Percentiles rank a stretch among this genome's conserved stretches.
These are phyloP conservation scores for Platalea minor DNA, from an alignment of 2,797 vertebrate species.

Conservation along the genomic window DNA sequence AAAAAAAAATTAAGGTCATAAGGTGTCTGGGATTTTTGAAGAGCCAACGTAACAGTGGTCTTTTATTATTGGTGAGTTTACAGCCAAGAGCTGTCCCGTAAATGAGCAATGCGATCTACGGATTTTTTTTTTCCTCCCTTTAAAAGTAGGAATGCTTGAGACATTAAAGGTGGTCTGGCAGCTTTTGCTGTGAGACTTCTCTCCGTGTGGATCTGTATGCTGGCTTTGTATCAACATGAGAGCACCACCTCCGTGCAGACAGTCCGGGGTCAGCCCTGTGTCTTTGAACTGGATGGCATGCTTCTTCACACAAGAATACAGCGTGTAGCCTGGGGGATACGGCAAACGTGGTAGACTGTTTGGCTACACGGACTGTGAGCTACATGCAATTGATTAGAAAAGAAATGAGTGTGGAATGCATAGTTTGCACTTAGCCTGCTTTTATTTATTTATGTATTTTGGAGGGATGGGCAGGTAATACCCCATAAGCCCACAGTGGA, in stretches of 20 bases:
- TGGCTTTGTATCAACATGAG: not conserved
- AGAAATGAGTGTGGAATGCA: not conserved
- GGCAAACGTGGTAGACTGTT: not conserved
- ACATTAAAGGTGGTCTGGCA: constrained; percentile 57
- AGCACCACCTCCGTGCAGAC: not conserved
- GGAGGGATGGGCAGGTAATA: not conserved
- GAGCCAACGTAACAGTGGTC: constrained; percentile 1
- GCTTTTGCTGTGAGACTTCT: constrained; percentile 17
- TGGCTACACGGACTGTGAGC: not conserved
- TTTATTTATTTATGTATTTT: not conserved
- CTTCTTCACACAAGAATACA: not conserved
- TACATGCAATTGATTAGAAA: not conserved
- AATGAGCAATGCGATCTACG: constrained; percentile 46
- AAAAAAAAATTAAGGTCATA: constrained; percentile 18
- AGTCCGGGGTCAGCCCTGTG: not conserved
- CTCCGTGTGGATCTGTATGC: not conserved
- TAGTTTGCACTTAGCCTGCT: not conserved
- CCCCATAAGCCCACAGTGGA: rapidly evolving
- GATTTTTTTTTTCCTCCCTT: not conserved
- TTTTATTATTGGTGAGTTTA: constrained; percentile 44
- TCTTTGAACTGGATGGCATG: not conserved
- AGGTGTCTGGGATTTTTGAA: constrained; percentile 58
- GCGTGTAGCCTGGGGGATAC: not conserved
- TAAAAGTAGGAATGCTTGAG: constrained; percentile 39
- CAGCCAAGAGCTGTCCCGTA: constrained; percentile 57